Evolutionary conservation across 2,888 invertebrate genomes (phyloP), one percentile per base, ranked within the genome.

Genomic region (Elysia crispata): DNA sequence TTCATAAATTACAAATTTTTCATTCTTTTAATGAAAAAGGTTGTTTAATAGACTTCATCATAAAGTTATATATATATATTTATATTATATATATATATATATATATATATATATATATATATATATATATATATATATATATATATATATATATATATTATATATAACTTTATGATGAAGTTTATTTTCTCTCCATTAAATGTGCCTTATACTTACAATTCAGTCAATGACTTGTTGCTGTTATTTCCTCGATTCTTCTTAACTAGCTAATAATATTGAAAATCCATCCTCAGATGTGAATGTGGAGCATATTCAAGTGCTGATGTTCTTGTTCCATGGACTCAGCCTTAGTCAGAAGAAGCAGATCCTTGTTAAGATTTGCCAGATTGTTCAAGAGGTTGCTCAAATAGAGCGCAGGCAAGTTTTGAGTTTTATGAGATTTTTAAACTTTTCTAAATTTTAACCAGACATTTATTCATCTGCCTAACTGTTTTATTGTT

Each of bases 291-390:
- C 89, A 92, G 98, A 98, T 93, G 93, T 98, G 82, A 98, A 98
- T 92, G 97, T 98, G 74, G 98, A 98, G 91, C 98, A 98, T 92
- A 96, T 97, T 0, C 98, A 98, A 92, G 94, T 98, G 57, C 93
- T 98, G 83, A 94, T 98, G 13, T 98, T 98, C 91, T 93, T 98
- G 18, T 98, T 98, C 92, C 98, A 98, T 92, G 97, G 97, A 0
- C 93, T 98, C 81, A 97, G 97, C 87, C 93, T 98, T 83, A 97
- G 98, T 97, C 97, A 98, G 93, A 98, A 98, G 93, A 98, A 98
- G 92, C 96, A 96, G 1, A 96, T 98, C 0, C 93, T 98, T 57
- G 94, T 98, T 13, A 91, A 92, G 81, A 91, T 89, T 86, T 92
- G 89, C 72, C 87, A 90, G 86, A 87, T 89, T 80, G 87, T 92